phyloP scores from a whole-genome alignment of 2,797 vertebrate species.

The Myotis pilosus region DNA sequence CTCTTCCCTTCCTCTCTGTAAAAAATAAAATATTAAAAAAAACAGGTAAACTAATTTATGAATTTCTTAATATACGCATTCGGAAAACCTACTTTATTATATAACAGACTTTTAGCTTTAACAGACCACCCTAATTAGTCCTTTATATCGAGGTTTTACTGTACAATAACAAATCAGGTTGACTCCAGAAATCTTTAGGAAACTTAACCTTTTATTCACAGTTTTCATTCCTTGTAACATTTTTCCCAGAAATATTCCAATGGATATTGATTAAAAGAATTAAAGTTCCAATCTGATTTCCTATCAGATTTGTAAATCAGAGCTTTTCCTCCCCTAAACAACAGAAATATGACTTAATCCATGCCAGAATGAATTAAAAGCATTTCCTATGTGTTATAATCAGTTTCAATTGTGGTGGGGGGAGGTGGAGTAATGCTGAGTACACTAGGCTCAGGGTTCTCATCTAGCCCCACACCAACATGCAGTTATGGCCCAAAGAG shows the following conservation, averaged over 20 bases:
- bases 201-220: conserved; percentile 22
- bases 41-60: neutral
- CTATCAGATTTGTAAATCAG: conserved; percentile 8
- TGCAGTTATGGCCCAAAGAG: neutral
- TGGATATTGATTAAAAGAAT: neutral
- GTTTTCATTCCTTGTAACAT: neutral
- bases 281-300: neutral
- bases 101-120: neutral
- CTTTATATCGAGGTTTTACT: neutral
- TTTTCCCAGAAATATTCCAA: conserved; percentile 31
- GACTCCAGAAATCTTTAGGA: conserved; percentile 7
- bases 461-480: neutral
- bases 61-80: neutral
- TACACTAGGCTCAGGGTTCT: neutral
- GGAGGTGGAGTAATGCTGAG: neutral
- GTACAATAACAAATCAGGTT: neutral
- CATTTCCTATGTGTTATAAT: neutral
- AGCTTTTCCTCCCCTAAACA: neutral
- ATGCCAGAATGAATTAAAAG: conserved; percentile 35
- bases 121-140: neutral
- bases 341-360: neutral
- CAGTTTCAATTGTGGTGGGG: neutral
- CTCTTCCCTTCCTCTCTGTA: too few relatives aligned
- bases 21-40: neutral
- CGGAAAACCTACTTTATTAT: neutral